Conservation (phyloP, 1,140 invertebrate genomes). For the Pseudoatta argentina region DNA sequence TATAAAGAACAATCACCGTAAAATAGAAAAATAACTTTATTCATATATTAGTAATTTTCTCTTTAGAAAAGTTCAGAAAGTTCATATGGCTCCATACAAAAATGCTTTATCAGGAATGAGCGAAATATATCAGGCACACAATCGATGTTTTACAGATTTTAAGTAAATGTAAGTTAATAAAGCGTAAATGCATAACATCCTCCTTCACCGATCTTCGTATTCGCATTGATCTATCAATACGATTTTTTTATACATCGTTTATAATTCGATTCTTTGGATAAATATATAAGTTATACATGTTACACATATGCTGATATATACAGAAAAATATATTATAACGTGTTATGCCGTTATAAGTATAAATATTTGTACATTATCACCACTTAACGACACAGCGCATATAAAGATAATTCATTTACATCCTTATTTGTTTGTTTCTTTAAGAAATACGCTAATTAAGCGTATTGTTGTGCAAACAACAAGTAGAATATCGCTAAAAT, state of each 20-base stretch:
- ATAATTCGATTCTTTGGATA: conserved; percentile 4
- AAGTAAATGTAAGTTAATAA: conserved; percentile 27
- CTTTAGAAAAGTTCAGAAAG: conserved; percentile 40
- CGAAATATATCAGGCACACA: conserved; percentile 41
- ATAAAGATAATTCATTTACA: neutral
- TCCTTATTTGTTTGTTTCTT: neutral
- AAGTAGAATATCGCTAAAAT: neutral
- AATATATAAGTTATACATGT: conserved; percentile 16
- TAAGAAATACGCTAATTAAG: neutral
- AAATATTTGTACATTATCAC: conserved; percentile 48
- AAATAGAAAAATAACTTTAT: conserved; percentile 72
- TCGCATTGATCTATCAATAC: conserved; percentile 10
- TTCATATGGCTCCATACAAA: conserved; percentile 59
- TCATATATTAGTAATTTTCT: conserved; percentile 26
- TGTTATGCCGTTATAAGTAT: conserved; percentile 27
- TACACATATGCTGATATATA: conserved; percentile 40
- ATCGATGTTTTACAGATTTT: conserved; percentile 35
- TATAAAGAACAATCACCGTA: conserved; percentile 33
- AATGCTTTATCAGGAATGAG: conserved; percentile 76
- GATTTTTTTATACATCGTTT: conserved; percentile 8
- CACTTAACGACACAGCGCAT: neutral
- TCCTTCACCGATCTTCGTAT: conserved; percentile 1
- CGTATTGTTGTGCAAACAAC: neutral
- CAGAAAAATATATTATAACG: conserved; percentile 33
- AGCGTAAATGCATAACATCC: conserved; percentile 30